Percentiles rank a stretch among this genome's conserved stretches.
Conservation (phyloP, 1,140 invertebrate species). For the Pogonus chalceus region DNA sequence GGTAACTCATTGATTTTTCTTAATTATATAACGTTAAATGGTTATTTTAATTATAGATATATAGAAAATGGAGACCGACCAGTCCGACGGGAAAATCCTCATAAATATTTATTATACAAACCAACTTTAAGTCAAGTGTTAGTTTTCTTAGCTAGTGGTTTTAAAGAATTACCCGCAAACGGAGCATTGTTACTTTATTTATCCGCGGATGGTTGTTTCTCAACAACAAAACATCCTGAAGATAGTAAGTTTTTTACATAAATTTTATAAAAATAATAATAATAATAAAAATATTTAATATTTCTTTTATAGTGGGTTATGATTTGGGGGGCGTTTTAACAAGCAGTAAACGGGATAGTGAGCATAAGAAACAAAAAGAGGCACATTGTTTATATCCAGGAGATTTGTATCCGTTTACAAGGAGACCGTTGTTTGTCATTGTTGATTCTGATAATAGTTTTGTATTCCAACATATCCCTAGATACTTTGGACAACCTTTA, state of each 20-base stretch:
- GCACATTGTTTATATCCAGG: slow-evolving; percentile 86
- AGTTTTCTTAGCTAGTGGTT: slow-evolving; percentile 87
- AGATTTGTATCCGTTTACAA: slow-evolving; percentile 83
- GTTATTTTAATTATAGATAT: slow-evolving; percentile 37
- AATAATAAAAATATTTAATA: slow-evolving; percentile 5
- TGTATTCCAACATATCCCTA: slow-evolving; percentile 85
- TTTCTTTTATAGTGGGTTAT: slow-evolving; percentile 63
- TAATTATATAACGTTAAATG: neutral
- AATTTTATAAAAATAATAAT: neutral
- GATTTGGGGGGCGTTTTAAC: slow-evolving; percentile 86
- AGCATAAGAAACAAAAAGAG: slow-evolving; percentile 57
- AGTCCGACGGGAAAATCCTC: slow-evolving; percentile 79
- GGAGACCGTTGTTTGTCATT: slow-evolving; percentile 86
- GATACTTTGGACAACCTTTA: slow-evolving; percentile 89
- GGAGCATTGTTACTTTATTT: slow-evolving; percentile 87
- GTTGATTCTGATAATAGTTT: slow-evolving; percentile 93
- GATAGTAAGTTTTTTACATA: slow-evolving; percentile 61
- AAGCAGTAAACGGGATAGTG: slow-evolving; percentile 66
- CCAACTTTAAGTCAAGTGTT: slow-evolving; percentile 89
- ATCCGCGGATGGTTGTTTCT: slow-evolving; percentile 86
- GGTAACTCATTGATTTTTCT: slow-evolving; percentile 19
- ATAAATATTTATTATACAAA: slow-evolving; percentile 94
- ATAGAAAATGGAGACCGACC: slow-evolving; percentile 59
- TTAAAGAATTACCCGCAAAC: slow-evolving; percentile 85
- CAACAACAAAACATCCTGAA: slow-evolving; percentile 78